Base-by-base conservation (phyloP, 2,797 vertebrate species). In the Cuculus canorus region DNA sequence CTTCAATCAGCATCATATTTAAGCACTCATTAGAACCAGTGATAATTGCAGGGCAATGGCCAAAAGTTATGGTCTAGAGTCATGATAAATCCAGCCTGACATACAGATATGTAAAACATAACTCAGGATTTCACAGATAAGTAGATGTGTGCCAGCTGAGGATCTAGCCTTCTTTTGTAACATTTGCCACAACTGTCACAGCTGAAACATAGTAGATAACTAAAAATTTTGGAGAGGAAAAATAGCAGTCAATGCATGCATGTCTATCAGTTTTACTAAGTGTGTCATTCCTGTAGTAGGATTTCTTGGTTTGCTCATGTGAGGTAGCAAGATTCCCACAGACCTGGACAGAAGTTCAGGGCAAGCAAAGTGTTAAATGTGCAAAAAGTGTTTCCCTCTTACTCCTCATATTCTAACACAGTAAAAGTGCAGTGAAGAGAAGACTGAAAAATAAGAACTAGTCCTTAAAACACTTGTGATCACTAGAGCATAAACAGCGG, bases 381-480 rank as follows among this genome's bases (percentile, higher is more conserved):
- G 50, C n/a, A 90, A 63, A 88, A 93, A 17, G 30, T 27, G 5
- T 91, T 61, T 75, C 28, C 37, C 10, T 80, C n/a, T 77, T 63
- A 59, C 41, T 94, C 27, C 19, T 80, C 30, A 17, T 80, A 75
- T 71, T 94, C 41, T 87, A 78, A 47, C 32, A 48, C 19, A 85
- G 37, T 37, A 82, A 92, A 92, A 90, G 50, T 78, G 88, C 86
- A 92, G 54, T 65, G 83, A 93, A 92, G 75, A 87, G 78, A 92
- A 95, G 90, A 95, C 37, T 96, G 95, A 93, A 96, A 97, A 96
- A 68, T 75, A 96, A 54, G 57, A 95, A n/a, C 70, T 71, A 68
- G 48, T 94, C 75, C 92, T 94, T 95, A 96, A 94, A 93, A 52
- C 17, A 78, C 75, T 95, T 97, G 90, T 96, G 96, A 96, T 97